A percentile compares a stretch with the other conserved stretches of the same genome.
phyloP scores from a whole-genome alignment of 2,888 invertebrate genomes.

The Baronia brevicornis region DNA sequence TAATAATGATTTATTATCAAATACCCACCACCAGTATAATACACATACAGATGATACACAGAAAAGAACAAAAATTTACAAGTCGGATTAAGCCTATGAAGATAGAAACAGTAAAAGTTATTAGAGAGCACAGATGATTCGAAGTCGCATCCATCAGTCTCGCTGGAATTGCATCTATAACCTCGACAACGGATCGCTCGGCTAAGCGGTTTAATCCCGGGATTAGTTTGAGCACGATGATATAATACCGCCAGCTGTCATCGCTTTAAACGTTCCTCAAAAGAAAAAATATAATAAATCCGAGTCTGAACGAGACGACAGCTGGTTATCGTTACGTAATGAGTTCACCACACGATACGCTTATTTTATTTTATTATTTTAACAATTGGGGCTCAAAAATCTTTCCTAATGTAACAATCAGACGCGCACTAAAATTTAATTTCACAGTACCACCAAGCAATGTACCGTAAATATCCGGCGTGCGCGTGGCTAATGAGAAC shows the following conservation, averaged over 20 bases:
- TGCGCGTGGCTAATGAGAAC: slow-evolving; percentile 10
- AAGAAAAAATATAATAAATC: slow-evolving; percentile 21
- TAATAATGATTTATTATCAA: no score
- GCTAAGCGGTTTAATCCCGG: slow-evolving; percentile 42
- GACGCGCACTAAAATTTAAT: slow-evolving; percentile 4
- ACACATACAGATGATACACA: no score
- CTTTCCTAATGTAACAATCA: no score
- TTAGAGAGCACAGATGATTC: neutral
- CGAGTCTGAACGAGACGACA: slow-evolving; percentile 10
- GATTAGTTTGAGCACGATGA: slow-evolving; percentile 33
- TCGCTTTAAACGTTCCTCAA: slow-evolving; percentile 33
- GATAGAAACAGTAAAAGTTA: no score
- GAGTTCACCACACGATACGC: slow-evolving; percentile 13
- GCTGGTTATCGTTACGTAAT: no score
- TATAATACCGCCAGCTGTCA: slow-evolving; percentile 61
- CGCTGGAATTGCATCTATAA: neutral
- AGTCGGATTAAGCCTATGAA: no score
- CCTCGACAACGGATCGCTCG: slow-evolving; percentile 17
- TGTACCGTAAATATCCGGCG: slow-evolving; percentile 1
- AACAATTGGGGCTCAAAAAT: no score
- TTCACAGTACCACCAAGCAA: slow-evolving; percentile 4
- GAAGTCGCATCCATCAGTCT: neutral
- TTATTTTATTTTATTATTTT: no score
- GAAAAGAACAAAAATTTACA: no score
- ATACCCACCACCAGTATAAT: no score